phyloP scores from a whole-genome alignment of 2,888 invertebrate species.

The Aspidiotus destructor region DNA sequence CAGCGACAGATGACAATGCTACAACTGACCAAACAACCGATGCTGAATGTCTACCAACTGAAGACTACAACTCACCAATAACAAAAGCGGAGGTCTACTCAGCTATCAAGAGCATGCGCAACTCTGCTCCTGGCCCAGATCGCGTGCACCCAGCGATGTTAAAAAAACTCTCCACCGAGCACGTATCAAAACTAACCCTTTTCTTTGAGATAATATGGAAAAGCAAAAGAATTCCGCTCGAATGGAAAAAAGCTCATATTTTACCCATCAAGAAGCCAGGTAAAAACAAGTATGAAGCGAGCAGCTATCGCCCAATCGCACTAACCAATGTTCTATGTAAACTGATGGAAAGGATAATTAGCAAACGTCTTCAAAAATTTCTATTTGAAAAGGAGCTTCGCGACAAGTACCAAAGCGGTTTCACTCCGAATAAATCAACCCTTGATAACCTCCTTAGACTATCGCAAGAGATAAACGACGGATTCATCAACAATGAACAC shows the following conservation, averaged over 20 bases:
- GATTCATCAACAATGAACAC: too few species aligned
- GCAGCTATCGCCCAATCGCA: neutral
- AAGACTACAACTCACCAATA: neutral
- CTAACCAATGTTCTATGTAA: neutral
- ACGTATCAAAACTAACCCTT: neutral
- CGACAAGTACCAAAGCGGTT: too few species aligned
- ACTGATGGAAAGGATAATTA: constrained; percentile 2
- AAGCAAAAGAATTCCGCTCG: neutral
- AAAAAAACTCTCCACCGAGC: neutral
- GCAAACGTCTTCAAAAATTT: too few species aligned
- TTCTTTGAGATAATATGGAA: neutral
- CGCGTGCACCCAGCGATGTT: neutral
- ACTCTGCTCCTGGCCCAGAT: neutral
- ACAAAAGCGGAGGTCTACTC: neutral
- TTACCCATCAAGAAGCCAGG: neutral
- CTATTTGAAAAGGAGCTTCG: too few species aligned
- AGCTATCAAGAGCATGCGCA: neutral
- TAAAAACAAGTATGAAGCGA: neutral
- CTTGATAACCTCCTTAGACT: too few species aligned
- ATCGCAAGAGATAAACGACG: too few species aligned
- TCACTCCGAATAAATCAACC: too few species aligned
- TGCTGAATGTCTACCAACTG: neutral
- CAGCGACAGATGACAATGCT: neutral
- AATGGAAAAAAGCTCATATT: neutral
- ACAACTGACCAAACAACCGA: neutral